Conservation (phyloP, 2,113 vertebrate species). For the Halcyon malimbica region DNA sequence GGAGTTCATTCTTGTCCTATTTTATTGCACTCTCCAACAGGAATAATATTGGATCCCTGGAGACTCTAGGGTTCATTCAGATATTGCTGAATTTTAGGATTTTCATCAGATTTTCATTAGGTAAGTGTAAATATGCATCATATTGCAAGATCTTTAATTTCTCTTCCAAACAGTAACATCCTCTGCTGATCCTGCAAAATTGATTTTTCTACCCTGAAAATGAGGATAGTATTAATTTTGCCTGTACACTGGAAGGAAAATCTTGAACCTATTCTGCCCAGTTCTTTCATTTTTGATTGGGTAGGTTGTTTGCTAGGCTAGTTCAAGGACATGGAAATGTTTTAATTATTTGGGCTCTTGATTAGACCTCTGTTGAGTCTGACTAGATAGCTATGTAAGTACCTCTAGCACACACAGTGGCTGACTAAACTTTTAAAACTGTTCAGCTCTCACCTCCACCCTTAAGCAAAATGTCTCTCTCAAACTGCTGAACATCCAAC, state of each 20-base stretch:
- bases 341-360: neutral
- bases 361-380: neutral
- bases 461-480: neutral
- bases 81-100: neutral
- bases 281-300: neutral
- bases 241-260: neutral
- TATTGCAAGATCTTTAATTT: neutral
- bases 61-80: neutral
- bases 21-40: neutral
- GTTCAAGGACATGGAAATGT: neutral
- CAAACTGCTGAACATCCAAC: neutral
- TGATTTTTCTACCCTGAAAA: neutral
- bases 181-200: neutral
- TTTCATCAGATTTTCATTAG: neutral
- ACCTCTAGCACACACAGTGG: neutral
- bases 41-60: neutral
- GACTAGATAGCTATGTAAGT: neutral
- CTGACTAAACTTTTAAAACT: neutral
- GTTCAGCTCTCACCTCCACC: neutral
- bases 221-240: neutral
- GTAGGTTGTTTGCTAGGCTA: neutral
- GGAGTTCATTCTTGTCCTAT: neutral
- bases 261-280: neutral
- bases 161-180: neutral
- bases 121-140: neutral